These are phyloP conservation scores for Holocentrus rufus DNA, from an alignment of 2,797 vertebrate species.

Conservation along the genomic window DNA sequence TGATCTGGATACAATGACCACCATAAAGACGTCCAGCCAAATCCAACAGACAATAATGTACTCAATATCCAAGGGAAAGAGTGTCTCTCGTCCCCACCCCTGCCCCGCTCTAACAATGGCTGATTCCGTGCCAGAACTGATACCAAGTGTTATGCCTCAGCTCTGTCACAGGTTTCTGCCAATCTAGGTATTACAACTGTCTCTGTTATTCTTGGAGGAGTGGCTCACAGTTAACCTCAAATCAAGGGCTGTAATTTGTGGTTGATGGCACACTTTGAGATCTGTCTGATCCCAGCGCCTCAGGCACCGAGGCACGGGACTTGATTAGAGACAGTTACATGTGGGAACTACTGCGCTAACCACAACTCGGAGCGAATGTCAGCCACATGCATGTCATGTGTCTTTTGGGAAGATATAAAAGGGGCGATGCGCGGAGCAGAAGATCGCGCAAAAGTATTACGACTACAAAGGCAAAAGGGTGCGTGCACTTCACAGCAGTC, in stretches of 20 bases:
- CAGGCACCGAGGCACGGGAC: slow-evolving; percentile 78
- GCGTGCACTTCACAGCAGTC: slow-evolving; percentile 22
- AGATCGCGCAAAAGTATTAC: slow-evolving; percentile 14
- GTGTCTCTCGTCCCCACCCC: slow-evolving; percentile 20
- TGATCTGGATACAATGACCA: slow-evolving; percentile 8
- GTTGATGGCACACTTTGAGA: slow-evolving; percentile 87
- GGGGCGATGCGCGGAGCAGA: slow-evolving; percentile 40
- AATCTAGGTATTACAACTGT: slow-evolving; percentile 81
- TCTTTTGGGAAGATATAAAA: slow-evolving; percentile 68
- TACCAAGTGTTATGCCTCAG: slow-evolving; percentile 65
- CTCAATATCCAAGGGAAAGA: slow-evolving; percentile 38
- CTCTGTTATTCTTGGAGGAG: slow-evolving; percentile 85
- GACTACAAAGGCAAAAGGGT: slow-evolving; percentile 46
- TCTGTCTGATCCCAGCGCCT: slow-evolving; percentile 86
- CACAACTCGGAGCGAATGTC: slow-evolving; percentile 78
- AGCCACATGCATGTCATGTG: slow-evolving; percentile 72
- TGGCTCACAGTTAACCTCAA: slow-evolving; percentile 87
- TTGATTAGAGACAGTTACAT: slow-evolving; percentile 87
- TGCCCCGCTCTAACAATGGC: slow-evolving; percentile 46
- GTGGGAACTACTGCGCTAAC: slow-evolving; percentile 84
- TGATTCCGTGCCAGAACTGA: slow-evolving; percentile 64
- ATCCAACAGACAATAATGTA: slow-evolving; percentile 30
- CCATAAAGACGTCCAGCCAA: slow-evolving; percentile 13
- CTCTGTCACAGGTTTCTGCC: slow-evolving; percentile 78
- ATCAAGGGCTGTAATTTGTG: slow-evolving; percentile 90